Evolutionary conservation across 2,797 vertebrate species (phyloP).

Genomic region (Notolabrus celidotus): DNA sequence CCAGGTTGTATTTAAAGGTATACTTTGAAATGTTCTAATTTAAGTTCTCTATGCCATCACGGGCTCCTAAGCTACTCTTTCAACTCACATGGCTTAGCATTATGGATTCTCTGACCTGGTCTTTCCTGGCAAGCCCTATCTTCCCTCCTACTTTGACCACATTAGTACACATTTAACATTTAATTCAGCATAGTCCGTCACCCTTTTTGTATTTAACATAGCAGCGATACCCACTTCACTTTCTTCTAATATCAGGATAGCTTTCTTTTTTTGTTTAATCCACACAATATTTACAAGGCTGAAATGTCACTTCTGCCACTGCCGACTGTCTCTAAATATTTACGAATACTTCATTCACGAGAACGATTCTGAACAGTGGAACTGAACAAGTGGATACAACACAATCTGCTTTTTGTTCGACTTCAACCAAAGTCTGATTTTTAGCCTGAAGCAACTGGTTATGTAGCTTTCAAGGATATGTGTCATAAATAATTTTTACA

Average conservation of each 20-base stretch:
- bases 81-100: constrained; percentile 22
- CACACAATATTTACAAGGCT: constrained; percentile 68
- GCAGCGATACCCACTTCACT: constrained; percentile 51
- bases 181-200: constrained; percentile 45
- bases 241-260: constrained; percentile 44
- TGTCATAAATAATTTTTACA: neutral
- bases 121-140: constrained; percentile 18
- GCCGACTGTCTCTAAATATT: constrained; percentile 34
- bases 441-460: constrained; percentile 33
- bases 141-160: constrained; percentile 13
- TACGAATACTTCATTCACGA: constrained; percentile 43
- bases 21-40: constrained; percentile 2
- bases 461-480: neutral
- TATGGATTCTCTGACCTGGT: constrained; percentile 10
- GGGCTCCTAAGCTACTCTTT: neutral
- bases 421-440: neutral
- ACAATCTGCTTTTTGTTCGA: neutral
- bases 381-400: constrained; percentile 15
- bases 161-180: constrained; percentile 38
- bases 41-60: neutral
- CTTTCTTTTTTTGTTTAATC: constrained; percentile 52
- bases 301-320: constrained; percentile 27
- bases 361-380: constrained; percentile 25
- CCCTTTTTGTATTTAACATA: constrained; percentile 45
- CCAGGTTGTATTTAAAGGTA: constrained; percentile 42